Evolutionary conservation across 2,797 vertebrate species (phyloP), one percentile per base, ranked within the genome.

Genomic region (Brachyalestes nurse): DNA sequence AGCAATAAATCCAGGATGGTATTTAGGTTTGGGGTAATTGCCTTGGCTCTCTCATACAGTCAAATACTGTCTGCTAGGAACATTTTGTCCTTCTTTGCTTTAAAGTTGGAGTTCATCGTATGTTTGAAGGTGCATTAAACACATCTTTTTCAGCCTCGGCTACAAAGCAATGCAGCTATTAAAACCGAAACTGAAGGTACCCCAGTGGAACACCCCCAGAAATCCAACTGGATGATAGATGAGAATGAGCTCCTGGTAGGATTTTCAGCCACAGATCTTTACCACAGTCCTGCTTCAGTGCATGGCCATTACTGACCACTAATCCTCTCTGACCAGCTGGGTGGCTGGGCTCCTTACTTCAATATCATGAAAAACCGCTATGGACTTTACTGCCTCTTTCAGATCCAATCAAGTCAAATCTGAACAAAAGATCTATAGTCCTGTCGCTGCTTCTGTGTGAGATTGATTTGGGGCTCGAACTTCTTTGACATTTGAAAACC

Each of bases 301-400:
- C 16, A 72, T 86, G 79, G 78, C 76, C 79, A 75, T 77, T 82
- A 88, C 73, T 88, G 86, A 89, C 76, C 76, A 80, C 61, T 90
- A 90, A 90, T 92, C 89, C 86, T 84, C 51, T 51, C 34, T 25
- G 64, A 16, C 10, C 23, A 38, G 69, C 64, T 61, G n/a, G 62
- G 58, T 14, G 40, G 2, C 6, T 55, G 14, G 34, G 28, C n/a
- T 60, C 38, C 40, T 61, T 60, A 7, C 42, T 55, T 75, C 23
- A 49, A 40, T 23, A 61, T 14, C 14, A 55, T 57, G 55, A 21
- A 25, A 42, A 21, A 8, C 17, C 12, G 0, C 74, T 25, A 65
- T 28, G 17, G 2, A 64, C n/a, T 42, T 13, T 19, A 10, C 45
- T 53, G 62, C 12, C 23, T 25, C 49, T 75, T 77, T 49, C 14